Evolutionary conservation across 2,888 invertebrate species (phyloP).

Genomic region (Noctuana brunneofusca): DNA sequence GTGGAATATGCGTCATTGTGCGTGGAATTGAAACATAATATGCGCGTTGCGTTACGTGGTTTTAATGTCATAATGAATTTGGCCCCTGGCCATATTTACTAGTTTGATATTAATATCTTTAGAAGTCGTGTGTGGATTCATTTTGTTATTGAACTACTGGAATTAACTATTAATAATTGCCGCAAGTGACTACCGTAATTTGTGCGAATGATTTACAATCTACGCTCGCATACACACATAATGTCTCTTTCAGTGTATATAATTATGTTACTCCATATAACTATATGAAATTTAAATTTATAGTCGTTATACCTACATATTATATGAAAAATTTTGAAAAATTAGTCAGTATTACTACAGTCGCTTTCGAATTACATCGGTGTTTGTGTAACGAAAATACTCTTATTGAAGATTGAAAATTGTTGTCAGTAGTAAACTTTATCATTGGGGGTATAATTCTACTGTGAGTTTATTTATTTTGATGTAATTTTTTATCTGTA

Average conservation of each 20-base stretch:
- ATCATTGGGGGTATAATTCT: not conserved
- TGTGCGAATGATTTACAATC: not conserved
- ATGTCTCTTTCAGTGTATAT: not conserved
- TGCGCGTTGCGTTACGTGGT: too few species aligned
- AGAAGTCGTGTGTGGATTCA: too few species aligned
- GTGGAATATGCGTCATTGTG: too few species aligned
- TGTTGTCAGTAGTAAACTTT: not conserved
- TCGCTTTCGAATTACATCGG: not conserved
- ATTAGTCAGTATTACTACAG: slow-evolving; percentile 8
- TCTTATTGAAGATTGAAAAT: not conserved
- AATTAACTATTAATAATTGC: too few species aligned
- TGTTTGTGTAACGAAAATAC: not conserved
- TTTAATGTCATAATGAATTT: too few species aligned
- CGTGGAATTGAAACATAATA: too few species aligned
- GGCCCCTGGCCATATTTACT: too few species aligned
- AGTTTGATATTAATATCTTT: too few species aligned
- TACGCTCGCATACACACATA: not conserved
- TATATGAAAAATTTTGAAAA: not conserved
- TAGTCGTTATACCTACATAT: slow-evolving; percentile 1
- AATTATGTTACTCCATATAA: not conserved
- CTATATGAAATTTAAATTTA: not conserved
- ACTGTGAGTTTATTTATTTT: not conserved
- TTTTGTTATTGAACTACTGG: too few species aligned
- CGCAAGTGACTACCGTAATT: too few species aligned
- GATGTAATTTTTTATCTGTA: too few species aligned